Evolutionary conservation across 2,113 vertebrate species (phyloP).

Genomic region (Hemiprocne comata): DNA sequence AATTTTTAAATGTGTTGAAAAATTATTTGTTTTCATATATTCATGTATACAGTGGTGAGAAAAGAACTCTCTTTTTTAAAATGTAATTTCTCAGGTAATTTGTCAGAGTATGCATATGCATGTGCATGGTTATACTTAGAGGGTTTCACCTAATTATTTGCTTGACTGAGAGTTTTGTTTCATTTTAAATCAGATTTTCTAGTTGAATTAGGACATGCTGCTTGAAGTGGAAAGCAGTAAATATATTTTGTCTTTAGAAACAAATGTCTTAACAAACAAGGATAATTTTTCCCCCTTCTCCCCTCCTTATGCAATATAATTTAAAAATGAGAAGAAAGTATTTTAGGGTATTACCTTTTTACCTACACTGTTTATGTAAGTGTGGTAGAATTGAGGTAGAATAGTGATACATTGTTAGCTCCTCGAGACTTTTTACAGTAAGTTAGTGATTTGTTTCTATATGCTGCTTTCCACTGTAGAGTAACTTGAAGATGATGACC

Average conservation of each 20-base stretch:
- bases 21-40: background rate
- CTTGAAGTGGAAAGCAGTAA: background rate
- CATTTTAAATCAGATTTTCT: background rate
- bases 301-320: background rate
- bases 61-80: background rate
- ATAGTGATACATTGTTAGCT: background rate
- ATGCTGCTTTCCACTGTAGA: background rate
- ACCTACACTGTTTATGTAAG: background rate
- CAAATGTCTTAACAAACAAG: background rate
- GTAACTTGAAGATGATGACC: background rate
- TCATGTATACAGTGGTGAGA: background rate
- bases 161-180: background rate
- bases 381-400: background rate
- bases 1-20: background rate
- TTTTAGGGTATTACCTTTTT: background rate
- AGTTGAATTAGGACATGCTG: background rate
- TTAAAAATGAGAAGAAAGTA: background rate
- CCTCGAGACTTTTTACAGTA: background rate
- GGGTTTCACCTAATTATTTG: background rate
- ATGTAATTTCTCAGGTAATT: background rate
- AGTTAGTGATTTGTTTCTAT: background rate
- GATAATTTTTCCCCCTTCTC: background rate
- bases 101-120: background rate
- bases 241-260: background rate
- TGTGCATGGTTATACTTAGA: background rate